Percentiles rank a stretch among this genome's conserved stretches.
Evolutionary conservation across 2,797 vertebrate genomes (phyloP).

Genomic region (Diplodus sargus): DNA sequence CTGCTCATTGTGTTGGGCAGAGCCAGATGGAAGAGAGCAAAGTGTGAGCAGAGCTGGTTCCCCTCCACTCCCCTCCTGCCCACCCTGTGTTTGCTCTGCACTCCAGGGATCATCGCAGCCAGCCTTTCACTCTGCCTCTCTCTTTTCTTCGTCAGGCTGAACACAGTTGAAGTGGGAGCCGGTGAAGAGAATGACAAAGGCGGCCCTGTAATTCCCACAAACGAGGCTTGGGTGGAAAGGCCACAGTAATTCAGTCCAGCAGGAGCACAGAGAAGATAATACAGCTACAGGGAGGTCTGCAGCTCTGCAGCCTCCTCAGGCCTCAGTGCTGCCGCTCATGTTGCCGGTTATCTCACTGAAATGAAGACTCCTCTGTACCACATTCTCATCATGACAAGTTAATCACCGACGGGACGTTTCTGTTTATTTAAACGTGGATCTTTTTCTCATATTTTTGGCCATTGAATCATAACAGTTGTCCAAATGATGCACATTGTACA

Average conservation of each 20-base stretch:
- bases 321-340: background rate
- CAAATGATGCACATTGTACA: background rate
- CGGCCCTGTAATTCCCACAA: constrained; percentile 11
- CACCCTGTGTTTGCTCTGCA: constrained; percentile 27
- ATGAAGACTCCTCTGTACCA: background rate
- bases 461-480: background rate
- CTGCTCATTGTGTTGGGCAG: constrained; percentile 31
- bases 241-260: background rate
- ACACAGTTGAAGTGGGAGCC: constrained; percentile 23
- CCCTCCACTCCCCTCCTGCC: background rate
- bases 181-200: constrained; percentile 12
- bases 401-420: background rate
- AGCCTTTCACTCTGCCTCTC: background rate
- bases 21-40: constrained; percentile 43
- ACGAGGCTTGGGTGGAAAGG: background rate
- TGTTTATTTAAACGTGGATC: background rate
- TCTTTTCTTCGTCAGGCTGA: constrained; percentile 9
- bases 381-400: background rate
- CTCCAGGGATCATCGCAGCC: background rate
- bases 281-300: constrained; percentile 8
- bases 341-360: background rate
- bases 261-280: background rate
- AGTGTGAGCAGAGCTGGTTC: background rate
- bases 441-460: background rate
- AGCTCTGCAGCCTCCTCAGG: background rate